Evolutionary conservation across 35 echinoderm and acorn worm species (phyloP).

Genomic region (Holothuria glaberrima): DNA sequence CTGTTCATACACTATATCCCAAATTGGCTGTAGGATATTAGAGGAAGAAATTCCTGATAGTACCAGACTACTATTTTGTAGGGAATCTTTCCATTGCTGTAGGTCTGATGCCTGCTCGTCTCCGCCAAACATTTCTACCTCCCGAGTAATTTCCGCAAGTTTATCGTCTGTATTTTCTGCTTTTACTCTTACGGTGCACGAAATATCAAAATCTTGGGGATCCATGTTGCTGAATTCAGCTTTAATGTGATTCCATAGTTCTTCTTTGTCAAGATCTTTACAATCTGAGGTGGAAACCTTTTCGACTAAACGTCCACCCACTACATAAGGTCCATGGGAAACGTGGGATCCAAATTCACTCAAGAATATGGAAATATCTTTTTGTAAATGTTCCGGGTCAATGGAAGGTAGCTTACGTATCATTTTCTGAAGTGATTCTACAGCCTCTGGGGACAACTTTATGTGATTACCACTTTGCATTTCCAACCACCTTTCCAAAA

Average conservation of each 20-base stretch:
- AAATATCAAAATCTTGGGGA: neutral
- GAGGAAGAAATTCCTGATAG: too few species aligned
- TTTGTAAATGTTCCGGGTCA: neutral
- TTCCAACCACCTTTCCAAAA: too few species aligned
- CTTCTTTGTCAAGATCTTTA: neutral
- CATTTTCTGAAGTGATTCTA: neutral
- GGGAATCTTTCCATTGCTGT: too few species aligned
- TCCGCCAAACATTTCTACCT: neutral
- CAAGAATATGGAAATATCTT: neutral
- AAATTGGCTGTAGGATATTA: too few species aligned
- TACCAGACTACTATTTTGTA: too few species aligned
- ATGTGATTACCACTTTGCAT: too few species aligned
- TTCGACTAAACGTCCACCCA: slow-evolving; percentile 24
- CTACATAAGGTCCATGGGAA: neutral
- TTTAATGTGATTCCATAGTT: neutral
- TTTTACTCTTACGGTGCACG: neutral
- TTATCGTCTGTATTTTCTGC: neutral
- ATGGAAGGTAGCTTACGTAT: neutral
- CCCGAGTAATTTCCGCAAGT: neutral
- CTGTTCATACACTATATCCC: too few species aligned
- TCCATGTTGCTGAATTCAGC: neutral
- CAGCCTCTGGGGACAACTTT: neutral
- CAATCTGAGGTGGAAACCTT: neutral
- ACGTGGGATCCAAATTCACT: slow-evolving; percentile 22
- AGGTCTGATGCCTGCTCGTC: too few species aligned